These are phyloP conservation scores for Corythornis vintsioides DNA, from an alignment of 2,113 vertebrate genomes.

Conservation along the genomic window DNA sequence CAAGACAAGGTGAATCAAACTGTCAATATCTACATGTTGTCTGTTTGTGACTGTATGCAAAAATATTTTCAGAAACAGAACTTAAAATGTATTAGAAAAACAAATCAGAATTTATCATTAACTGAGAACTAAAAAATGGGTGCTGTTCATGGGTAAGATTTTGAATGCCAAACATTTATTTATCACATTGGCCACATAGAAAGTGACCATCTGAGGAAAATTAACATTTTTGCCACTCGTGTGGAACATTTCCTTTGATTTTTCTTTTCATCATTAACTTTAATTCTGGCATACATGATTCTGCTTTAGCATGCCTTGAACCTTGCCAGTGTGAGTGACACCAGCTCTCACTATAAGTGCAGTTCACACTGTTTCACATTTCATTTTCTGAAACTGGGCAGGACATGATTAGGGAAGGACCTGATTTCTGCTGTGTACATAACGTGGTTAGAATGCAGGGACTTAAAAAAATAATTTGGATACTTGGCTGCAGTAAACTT, in stretches of 20 bases:
- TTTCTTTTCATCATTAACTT: background rate
- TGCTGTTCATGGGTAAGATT: background rate
- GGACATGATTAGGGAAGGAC: background rate
- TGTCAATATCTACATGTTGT: background rate
- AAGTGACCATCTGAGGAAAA: background rate
- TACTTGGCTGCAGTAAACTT: background rate
- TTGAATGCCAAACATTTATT: background rate
- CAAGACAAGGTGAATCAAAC: background rate
- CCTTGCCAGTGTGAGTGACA: background rate
- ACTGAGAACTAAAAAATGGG: background rate
- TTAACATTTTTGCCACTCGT: background rate
- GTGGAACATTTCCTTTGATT: background rate
- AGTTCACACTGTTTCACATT: background rate
- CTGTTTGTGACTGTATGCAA: background rate
- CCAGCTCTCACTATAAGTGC: background rate
- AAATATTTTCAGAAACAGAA: background rate
- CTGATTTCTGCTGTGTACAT: background rate
- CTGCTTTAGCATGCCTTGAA: background rate
- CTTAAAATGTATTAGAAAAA: background rate
- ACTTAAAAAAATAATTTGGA: background rate
- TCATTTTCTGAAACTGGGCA: background rate
- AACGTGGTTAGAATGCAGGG: background rate
- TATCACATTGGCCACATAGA: background rate
- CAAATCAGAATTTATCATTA: background rate
- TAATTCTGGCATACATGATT: background rate